Base-by-base conservation (phyloP, 1,140 invertebrate genomes). In the Macrocentrus cingulum region DNA sequence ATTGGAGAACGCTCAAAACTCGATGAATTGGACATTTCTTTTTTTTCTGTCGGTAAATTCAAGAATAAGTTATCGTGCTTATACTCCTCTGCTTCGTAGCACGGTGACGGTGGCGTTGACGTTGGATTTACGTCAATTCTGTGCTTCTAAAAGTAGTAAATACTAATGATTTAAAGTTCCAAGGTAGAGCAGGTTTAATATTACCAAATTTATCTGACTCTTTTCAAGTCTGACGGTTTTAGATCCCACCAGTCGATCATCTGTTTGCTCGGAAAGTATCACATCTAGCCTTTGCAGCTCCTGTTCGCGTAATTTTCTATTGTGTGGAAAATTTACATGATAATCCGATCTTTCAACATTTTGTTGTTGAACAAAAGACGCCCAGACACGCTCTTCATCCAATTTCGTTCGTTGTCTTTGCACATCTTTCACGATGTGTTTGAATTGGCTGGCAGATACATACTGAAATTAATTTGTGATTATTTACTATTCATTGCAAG, bases 401-500 rank as follows among this genome's bases (percentile, higher is more conserved):
- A 71, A 66, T 46, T 67, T 67, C 1, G 60, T 61, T 55, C 69
- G 68, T 46, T 70, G 64, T 53, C 71, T 72, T 50, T 58, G 67
- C 1, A 77, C 72, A 48, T 68, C 65, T 61, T 76, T 75, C 3
- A 79, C 56, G 54, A 78, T 66, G 23, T 71, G 29, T 59, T 75
- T 75, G 45, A 78, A 76, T 56, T 74, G 69, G 57, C 66, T 67
- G 39, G 65, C 56, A 50, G 76, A 72, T 55, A 77, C 58, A 39
- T 77, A 79, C 77, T 79, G 52, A 2, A 66, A 67, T n/a, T 29
- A 32, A 52, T 49, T 13, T 20, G 11, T 5, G n/a, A 23, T 25
- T 16, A 48, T 25, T 48, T 13, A 48, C 23, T 25, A 48, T 23
- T 7, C 9, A 16, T 11, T 19, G 11, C 11, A 44, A 8, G 13